Evolutionary conservation across 1,140 invertebrate species (phyloP).

Genomic region (Drosophila kikkawai): DNA sequence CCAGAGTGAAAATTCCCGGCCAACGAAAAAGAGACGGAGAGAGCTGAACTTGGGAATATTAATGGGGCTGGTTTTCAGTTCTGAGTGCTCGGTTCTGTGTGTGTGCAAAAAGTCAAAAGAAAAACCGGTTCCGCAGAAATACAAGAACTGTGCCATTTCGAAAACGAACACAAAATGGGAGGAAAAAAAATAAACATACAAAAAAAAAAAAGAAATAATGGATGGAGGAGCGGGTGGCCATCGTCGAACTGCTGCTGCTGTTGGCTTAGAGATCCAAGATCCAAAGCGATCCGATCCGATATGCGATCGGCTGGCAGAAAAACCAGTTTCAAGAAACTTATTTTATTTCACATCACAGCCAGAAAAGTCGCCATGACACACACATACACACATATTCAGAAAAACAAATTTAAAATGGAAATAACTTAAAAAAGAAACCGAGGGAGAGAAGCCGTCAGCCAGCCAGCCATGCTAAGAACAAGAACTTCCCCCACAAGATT

Average conservation of each 20-base stretch:
- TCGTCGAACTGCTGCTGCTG: conserved; percentile 17
- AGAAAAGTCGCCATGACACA: conserved; percentile 57
- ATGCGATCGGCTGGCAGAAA: conserved; percentile 66
- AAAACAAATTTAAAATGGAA: conserved; percentile 83
- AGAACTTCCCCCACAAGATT: conserved; percentile 75
- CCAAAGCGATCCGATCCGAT: conserved; percentile 25
- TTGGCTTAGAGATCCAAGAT: conserved; percentile 43
- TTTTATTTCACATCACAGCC: conserved; percentile 59
- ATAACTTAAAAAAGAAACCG: conserved; percentile 64
- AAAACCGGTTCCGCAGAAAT: conserved; percentile 76
- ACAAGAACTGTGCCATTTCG: conserved; percentile 82
- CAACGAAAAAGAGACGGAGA: conserved; percentile 18
- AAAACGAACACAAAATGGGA: conserved; percentile 38
- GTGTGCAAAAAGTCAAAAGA: conserved; percentile 72
- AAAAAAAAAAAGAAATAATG: conserved; percentile 1
- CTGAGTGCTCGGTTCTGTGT: conserved; percentile 24
- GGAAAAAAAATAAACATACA: conserved; percentile 11
- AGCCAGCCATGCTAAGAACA: conserved; percentile 38
- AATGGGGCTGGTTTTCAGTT: conserved; percentile 50
- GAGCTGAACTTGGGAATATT: conserved; percentile 38
- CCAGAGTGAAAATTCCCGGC: conserved; percentile 45
- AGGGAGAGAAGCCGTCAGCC: neutral
- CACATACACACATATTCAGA: conserved; percentile 34
- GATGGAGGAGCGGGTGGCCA: conserved; percentile 45
- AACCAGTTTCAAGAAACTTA: conserved; percentile 79